Base-by-base conservation (phyloP, 1,140 invertebrate species). In the Cydia pomonella region DNA sequence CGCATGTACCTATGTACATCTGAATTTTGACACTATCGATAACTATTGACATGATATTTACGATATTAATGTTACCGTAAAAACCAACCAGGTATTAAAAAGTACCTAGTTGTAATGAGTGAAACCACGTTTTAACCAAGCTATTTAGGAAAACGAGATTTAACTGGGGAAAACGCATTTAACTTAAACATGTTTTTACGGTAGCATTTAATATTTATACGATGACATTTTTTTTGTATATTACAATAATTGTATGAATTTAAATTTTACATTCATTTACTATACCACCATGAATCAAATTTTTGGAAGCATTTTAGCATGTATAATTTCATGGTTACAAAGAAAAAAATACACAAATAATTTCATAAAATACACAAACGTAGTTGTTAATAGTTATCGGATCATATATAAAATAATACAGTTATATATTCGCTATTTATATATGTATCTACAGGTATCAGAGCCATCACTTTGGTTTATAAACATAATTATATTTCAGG, bases 1-100 rank as follows among this genome's bases (percentile, higher is more conserved):
- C 82, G 80, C 25, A 66, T 69, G 33, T 38, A 64, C 59, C 63
- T 76, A 73, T 74, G 53, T 72, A 79, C 73, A 76, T 72, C 75
- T 75, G 77, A 69, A 75, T 74, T 79, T 79, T 79, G 78, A 79
- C 75, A 79, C 75, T 76, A 76, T 69, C n/a, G 64, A 38, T 69
- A 41, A 69, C 64, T 69, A 69, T 33, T 69, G 64, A 33, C 16
- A 69, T 69, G 21, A 59, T 59, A 59, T n/a, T 7, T 59, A 59
- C 23, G 18, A 59, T 23, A 59, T 23, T 23, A 59, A n/a, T 50
- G 4, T 12, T 50, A 50, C n/a, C 47, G n/a, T 50, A 50, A n/a
- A 50, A 44, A 44, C 3, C 12, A 44, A 16, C 12, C 0, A 16
- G 10, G 12, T 16, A 41, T 12, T 44, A 13, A 16, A 12, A 2